These are phyloP conservation scores for Phaonia tiefii DNA, from an alignment of 2,888 invertebrate species.

Conservation along the genomic window DNA sequence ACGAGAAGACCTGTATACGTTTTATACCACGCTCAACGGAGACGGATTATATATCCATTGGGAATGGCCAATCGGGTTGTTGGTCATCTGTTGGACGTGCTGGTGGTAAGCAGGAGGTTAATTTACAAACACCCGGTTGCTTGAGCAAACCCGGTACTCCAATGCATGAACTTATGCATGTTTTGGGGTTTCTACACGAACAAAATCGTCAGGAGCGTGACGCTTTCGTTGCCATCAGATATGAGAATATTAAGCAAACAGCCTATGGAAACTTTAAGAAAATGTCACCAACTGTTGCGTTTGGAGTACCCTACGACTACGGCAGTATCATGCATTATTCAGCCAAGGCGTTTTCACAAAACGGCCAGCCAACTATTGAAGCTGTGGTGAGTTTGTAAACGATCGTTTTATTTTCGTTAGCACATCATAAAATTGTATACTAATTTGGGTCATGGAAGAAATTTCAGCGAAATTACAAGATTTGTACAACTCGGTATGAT, in stretches of 20 bases:
- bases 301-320: slow-evolving; percentile 88
- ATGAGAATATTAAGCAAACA: slow-evolving; percentile 85
- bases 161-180: slow-evolving; percentile 90
- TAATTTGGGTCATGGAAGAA: too few species aligned
- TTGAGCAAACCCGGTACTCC: slow-evolving; percentile 86
- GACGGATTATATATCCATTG: slow-evolving; percentile 86
- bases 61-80: slow-evolving; percentile 86
- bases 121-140: slow-evolving; percentile 88
- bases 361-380: slow-evolving; percentile 86
- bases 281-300: slow-evolving; percentile 83
- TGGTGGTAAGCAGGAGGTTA: slow-evolving; percentile 84
- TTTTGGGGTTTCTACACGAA: slow-evolving; percentile 90
- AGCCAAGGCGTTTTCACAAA: slow-evolving; percentile 87
- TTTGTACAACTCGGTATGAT: too few species aligned
- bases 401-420: not conserved
- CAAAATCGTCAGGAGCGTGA: slow-evolving; percentile 90
- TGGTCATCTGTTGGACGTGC: slow-evolving; percentile 90
- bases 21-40: slow-evolving; percentile 85
- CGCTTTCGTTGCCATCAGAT: slow-evolving; percentile 84
- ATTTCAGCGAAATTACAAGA: too few species aligned
- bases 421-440: too few species aligned
- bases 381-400: slow-evolving; percentile 83
- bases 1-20: slow-evolving; percentile 87
- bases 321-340: slow-evolving; percentile 93
- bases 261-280: slow-evolving; percentile 87